Base-by-base conservation (phyloP, 2,888 invertebrate species). In the Bimastos eiseni region DNA sequence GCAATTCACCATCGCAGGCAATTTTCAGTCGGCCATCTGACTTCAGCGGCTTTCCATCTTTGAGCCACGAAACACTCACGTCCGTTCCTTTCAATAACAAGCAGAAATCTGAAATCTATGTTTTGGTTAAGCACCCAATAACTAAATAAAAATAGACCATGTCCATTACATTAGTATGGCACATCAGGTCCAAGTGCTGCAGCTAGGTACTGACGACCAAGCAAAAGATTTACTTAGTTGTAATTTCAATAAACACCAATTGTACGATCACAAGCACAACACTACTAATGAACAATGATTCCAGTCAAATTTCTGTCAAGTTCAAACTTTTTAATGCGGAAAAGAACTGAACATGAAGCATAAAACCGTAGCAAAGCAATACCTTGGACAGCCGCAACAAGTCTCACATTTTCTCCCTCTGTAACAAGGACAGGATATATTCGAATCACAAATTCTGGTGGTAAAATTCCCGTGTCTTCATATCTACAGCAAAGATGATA, bases 1-100 rank as follows among this genome's bases (percentile, higher is more conserved):
- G 91, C 21, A 70, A 70, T 41, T 91, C 91, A 21, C 90, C 90
- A 6, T 92, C 90, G n/a, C 70, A 49, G 8, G 44, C 91, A n/a
- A 92, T 89, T 83, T 90, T 89, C 36, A 92, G 88, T 55, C 90
- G 70, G 34, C 90, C 37, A 41, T 90, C 91, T 44, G 91, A 34
- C 90, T 91, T 91, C 44, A 93, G 70, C 24, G 92, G 92, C 89
- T 92, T 92, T 55, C 92, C 92, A 24, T 92, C 92, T 89, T 92
- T 92, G 89, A 93, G 91, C 93, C 93, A 93, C 0, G 91, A 91
- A 34, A 93, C 92, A 30, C 90, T 91, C 6, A 92, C 91, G n/a
- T 89, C 91, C 33, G 92, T 92, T 33, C 91, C 91, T 91, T 49
- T 17, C 88, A 90, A 90, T 90, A 33, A 38, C 36, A 33, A 34